phyloP scores from a whole-genome alignment of 1,140 invertebrate species.

The Drosophila mauritiana region DNA sequence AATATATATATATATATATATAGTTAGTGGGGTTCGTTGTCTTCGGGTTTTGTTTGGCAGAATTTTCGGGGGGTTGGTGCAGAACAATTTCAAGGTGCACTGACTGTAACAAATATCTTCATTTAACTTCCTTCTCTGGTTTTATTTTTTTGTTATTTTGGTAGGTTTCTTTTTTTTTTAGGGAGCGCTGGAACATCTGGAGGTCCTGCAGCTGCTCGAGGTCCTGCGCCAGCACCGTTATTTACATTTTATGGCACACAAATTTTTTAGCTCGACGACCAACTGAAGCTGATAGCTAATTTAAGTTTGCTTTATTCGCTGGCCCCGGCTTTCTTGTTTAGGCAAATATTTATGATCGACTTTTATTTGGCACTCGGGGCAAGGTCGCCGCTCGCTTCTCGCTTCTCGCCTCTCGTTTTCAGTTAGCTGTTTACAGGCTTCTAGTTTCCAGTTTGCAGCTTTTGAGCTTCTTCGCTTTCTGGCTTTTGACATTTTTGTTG shows the following conservation, averaged over 20 bases:
- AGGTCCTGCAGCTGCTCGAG: conserved; percentile 27
- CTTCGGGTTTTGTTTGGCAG: conserved; percentile 16
- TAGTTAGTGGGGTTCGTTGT: neutral
- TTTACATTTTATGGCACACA: conserved; percentile 73
- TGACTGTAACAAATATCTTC: conserved; percentile 80
- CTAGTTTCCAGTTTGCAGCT: conserved; percentile 8
- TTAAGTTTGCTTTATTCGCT: conserved; percentile 69
- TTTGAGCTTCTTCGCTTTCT: conserved; percentile 21
- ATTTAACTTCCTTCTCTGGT: conserved; percentile 57
- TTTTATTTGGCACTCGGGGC: conserved; percentile 58
- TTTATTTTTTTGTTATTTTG: conserved; percentile 2
- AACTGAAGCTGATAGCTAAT: conserved; percentile 60
- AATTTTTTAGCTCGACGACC: conserved; percentile 20
- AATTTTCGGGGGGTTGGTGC: conserved; percentile 45
- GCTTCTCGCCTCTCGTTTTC: neutral
- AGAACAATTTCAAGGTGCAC: conserved; percentile 78
- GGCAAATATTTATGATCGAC: conserved; percentile 78
- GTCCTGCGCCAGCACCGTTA: conserved; percentile 49
- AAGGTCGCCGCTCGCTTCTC: conserved; percentile 21
- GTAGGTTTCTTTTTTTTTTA: neutral
- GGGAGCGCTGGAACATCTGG: conserved; percentile 25
- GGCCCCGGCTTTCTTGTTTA: conserved; percentile 52
- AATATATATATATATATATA: neutral
- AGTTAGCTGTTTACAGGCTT: neutral
- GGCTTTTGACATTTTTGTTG: conserved; percentile 62